Evolutionary conservation across 2,797 vertebrate species (phyloP).

Genomic region (Acanthurus lineatus): DNA sequence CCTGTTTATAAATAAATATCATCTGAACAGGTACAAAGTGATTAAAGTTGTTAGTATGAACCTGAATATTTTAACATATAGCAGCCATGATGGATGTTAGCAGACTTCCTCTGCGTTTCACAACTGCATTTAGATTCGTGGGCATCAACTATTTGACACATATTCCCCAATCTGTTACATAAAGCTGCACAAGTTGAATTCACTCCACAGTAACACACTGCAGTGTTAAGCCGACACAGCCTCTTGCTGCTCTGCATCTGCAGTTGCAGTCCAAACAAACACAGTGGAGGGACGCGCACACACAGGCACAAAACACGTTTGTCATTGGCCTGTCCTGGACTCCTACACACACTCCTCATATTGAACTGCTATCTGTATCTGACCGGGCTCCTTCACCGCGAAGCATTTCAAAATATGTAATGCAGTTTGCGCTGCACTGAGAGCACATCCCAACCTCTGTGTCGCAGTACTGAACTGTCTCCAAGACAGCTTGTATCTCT

Average conservation of each 20-base stretch:
- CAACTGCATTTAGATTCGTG: background rate
- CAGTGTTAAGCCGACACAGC: conserved; percentile 22
- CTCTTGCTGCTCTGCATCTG: conserved; percentile 40
- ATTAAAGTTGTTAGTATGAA: background rate
- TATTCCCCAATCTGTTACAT: conserved; percentile 36
- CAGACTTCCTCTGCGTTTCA: conserved; percentile 14
- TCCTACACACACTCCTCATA: conserved; percentile 28
- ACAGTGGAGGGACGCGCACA: background rate
- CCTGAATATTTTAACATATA: background rate
- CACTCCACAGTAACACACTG: conserved; percentile 31
- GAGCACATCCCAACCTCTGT: conserved; percentile 39
- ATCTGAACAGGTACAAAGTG: background rate
- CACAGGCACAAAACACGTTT: conserved; percentile 15
- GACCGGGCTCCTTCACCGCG: background rate
- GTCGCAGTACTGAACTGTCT: conserved; percentile 58
- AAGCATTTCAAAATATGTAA: background rate
- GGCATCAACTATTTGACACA: conserved; percentile 3
- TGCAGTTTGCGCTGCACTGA: conserved; percentile 12
- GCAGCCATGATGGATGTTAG: conserved; percentile 27
- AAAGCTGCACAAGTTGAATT: conserved; percentile 47
- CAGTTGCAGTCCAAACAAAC: conserved; percentile 45
- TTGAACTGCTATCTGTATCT: background rate
- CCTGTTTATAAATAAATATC: background rate
- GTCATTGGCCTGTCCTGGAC: conserved; percentile 70
- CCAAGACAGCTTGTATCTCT: background rate